Percentiles rank a stretch among this genome's conserved stretches.
Conservation (phyloP, 2,113 vertebrate genomes). For the Piprites chloris region DNA sequence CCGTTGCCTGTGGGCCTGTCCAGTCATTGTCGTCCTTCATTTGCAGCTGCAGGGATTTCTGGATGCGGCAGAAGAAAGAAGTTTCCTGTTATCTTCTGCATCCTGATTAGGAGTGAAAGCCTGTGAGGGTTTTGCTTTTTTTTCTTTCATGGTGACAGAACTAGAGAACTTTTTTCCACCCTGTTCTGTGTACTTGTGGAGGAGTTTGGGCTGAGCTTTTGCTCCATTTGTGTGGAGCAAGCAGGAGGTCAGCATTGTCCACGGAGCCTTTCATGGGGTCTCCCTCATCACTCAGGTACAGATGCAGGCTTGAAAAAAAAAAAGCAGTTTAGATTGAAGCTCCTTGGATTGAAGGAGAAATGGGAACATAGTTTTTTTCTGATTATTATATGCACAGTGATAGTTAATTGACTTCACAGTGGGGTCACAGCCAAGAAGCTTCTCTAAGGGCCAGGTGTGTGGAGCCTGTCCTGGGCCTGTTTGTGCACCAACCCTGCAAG, state of each 20-base stretch:
- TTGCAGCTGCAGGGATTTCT: constrained; percentile 26
- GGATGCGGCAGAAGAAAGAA: not conserved
- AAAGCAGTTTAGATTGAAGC: not conserved
- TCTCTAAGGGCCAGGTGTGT: not conserved
- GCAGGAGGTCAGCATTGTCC: not conserved
- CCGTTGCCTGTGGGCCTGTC: constrained; percentile 7
- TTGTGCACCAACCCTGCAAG: rapidly evolving
- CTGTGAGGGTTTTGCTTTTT: rapidly evolving
- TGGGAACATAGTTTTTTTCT: not conserved
- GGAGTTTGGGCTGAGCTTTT: not conserved
- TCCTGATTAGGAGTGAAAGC: not conserved
- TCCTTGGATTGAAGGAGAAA: not conserved
- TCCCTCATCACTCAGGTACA: not conserved
- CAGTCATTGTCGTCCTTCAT: not conserved
- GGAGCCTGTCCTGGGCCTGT: not conserved
- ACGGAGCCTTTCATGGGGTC: not conserved
- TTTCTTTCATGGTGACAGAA: not conserved
- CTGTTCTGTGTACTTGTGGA: not conserved
- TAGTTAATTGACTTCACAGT: not conserved
- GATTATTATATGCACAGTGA: not conserved
- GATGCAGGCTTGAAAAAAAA: not conserved
- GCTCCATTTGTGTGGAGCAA: not conserved
- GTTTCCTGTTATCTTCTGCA: not conserved
- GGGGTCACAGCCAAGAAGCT: not conserved
- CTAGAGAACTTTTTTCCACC: not conserved